Evolutionary conservation across 2,797 vertebrate species (phyloP), one percentile per base, ranked within the genome.

Genomic region (Sebastes trivittatus): DNA sequence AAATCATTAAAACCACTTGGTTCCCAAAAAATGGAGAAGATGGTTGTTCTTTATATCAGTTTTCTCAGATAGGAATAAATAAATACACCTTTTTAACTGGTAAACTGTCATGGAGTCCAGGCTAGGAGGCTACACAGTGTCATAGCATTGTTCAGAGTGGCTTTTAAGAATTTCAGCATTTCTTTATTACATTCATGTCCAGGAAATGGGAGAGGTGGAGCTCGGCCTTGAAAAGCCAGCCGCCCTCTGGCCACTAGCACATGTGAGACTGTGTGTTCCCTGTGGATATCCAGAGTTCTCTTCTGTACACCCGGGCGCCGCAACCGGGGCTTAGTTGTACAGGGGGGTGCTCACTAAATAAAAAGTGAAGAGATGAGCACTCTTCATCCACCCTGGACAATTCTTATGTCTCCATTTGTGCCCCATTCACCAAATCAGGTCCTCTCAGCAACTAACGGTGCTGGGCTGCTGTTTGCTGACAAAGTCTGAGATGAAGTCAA

Each of bases 401-500:
- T 82, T 79, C 82, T 32, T 65, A 73, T 2, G 23, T 81, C 69
- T 85, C 81, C 71, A 9, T 82, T 69, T 62, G 75, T 82, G 56
- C 68, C 64, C 68, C 60, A 25, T 52, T 75, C 29, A 54, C 59
- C 79, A 29, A 83, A 79, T 49, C 52, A 30, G 64, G 72, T 91
- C 88, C 81, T 87, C 92, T 97, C 96, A 99, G 92, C 98, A 99
- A 77, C 97, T 99, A 64, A 99, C 97, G 0, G 98, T 97, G 90
- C 98, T 98, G 14, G 97, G 96, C 75, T 98, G 97, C 89, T 98
- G 98, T 95, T 98, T 98, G 92, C 94, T 97, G 80, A 98, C 98
- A 94, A 99, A 98, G 96, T 99, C 98, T 63, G 97, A 97, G 90
- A 99, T 96, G 88, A 98, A 99, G 94, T 99, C 98, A 80, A 99